phyloP scores from a whole-genome alignment of 2,113 vertebrate genomes.

The Ardeotis arabs region DNA sequence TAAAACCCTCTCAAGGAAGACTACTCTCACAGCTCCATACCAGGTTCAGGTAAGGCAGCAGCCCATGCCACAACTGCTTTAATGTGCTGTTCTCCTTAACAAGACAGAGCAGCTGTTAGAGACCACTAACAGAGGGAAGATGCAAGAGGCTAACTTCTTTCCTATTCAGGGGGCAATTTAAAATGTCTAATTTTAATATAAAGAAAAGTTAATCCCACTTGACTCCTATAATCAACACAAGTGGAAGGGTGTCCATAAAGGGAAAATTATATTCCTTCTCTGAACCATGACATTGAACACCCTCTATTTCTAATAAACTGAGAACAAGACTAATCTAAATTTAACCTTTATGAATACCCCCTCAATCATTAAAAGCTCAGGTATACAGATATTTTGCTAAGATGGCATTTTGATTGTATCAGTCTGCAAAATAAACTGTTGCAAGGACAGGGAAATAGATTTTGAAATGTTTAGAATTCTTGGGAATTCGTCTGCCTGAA shows the following conservation, averaged over 20 bases:
- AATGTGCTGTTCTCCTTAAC: background rate
- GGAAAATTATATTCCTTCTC: background rate
- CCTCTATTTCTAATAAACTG: background rate
- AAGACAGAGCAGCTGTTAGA: background rate
- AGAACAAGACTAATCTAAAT: background rate
- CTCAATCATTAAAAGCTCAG: background rate
- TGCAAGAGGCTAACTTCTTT: background rate
- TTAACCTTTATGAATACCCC: background rate
- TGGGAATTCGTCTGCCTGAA: background rate
- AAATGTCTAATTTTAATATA: background rate
- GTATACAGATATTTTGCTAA: background rate
- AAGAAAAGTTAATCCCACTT: background rate
- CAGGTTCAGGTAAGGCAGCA: background rate
- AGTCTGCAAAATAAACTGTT: background rate
- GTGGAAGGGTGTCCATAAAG: background rate
- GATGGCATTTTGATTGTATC: background rate
- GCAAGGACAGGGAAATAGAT: background rate
- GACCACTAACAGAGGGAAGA: background rate
- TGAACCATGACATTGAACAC: background rate
- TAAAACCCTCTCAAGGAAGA: background rate
- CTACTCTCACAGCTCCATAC: rapidly evolving
- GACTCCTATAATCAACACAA: background rate
- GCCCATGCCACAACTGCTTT: background rate
- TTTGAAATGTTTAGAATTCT: background rate
- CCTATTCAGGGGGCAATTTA: background rate